Base-by-base conservation (phyloP, 2,888 invertebrate species). In the Crossocerus cetratus region DNA sequence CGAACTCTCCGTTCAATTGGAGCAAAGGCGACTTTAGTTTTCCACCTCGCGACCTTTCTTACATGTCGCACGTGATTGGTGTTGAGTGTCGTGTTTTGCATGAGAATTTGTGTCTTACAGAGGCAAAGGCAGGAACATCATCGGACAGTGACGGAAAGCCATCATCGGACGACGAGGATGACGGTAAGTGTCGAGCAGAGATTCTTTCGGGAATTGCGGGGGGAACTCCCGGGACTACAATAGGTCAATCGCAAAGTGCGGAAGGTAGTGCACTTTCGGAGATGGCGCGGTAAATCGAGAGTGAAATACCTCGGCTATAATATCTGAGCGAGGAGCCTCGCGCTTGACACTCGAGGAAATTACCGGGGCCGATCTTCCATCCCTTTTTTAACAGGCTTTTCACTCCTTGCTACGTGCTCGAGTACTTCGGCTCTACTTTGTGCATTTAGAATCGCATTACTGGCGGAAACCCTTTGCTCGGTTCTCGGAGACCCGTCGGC, bases 51-150 rank as follows among this genome's bases (percentile, higher is more conserved):
- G 32, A 32, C 5, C 5, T 32, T 32, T 76, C 75, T 78, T 68
- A 80, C 70, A 79, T 82, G 77, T 73, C 59, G 83, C 81, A 80
- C 79, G 80, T 21, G 74, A 69, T 65, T 64, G 32, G 49, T 49
- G 49, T 49, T 49, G 16, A 16, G 16, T 49, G 49, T 49, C 14
- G 49, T 49, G 49, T 4, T 49, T 49, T 49, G 49, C 49, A 49
- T 16, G 49, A 49, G 16, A 14, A 16, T n/a, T 20, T 77, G 56
- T 72, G 20, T 69, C 62, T 82, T 88, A 14, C 84, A 90, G 90
- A 89, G 82, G 89, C 89, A 61, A 90, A 87, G 80, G 89, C 90
- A 3, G 90, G 88, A 74, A 87, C 86, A 56, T 87, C 88, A n/a
- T 89, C 89, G 18, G 90, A 90, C 73, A 82, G 86, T 62, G 90